Evolutionary conservation across 2,113 vertebrate genomes (phyloP), one percentile per base, ranked within the genome.

Genomic region (Condylura cristata): DNA sequence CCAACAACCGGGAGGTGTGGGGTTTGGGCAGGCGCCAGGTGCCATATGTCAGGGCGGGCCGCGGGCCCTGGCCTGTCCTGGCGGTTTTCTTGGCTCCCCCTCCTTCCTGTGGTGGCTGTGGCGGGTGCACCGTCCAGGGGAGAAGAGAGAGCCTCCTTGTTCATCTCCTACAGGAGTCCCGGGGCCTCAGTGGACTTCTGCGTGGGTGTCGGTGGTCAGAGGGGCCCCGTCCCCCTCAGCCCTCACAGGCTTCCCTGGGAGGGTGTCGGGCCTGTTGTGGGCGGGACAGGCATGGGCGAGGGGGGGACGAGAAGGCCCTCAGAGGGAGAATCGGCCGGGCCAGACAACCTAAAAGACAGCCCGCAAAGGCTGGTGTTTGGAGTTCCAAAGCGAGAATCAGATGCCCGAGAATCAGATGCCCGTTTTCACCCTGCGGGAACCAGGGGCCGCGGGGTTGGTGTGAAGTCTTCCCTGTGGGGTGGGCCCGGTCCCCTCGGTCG

Each of bases 21-120:
- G 93, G 12, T 39, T 56, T 82, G 93, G 65, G 79, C 3, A 5
- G 83, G 16, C 6, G 79, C 89, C 89, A 89, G 70, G 61, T 61
- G 65, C 83, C 53, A 18, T 32, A 12, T 79, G 74, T 46, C 60
- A 8, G 78, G 74, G 41, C 81, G 28, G 46, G 53, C 78, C 34
- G 28, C 0, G 24, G 30, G n/a, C 24, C 74, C 30, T 0, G 14
- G 30, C 32, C 66, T 32, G 53, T 83, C 58, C 32, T 80, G 76
- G 61, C 65, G 0, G 26, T 30, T 48, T 80, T 13, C 74, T 80
- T 80, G 90, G 86, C 72, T 41, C 39, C 26, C 44, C 70, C 60
- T 11, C 60, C 80, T 91, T 90, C 65, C 75, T 84, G 39, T 53
- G 28, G 90, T 22, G 60, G n/a, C 85, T 30, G 58, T 8, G 0